A percentile compares a stretch with the other conserved stretches of the same genome.
These are phyloP conservation scores for Melanostigma gelatinosum DNA, from an alignment of 2,113 vertebrate species.

Conservation along the genomic window DNA sequence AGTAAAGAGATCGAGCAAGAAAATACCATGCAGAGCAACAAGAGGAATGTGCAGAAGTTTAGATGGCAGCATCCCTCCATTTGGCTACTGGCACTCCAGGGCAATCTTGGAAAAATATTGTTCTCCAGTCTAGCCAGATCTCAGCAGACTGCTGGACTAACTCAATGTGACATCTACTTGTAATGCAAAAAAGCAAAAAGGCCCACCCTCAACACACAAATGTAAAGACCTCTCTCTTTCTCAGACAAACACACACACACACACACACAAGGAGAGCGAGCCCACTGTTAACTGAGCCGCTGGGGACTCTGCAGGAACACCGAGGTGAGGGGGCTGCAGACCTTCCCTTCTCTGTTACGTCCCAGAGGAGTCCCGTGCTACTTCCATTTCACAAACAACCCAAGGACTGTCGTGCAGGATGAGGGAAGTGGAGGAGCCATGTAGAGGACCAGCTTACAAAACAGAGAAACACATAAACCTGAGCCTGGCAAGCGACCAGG, in stretches of 20 bases:
- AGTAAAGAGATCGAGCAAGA: not conserved
- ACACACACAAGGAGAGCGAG: constrained; percentile 52
- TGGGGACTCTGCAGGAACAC: constrained; percentile 67
- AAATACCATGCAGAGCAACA: constrained; percentile 14
- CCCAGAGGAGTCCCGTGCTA: constrained; percentile 65
- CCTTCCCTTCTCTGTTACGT: constrained; percentile 70
- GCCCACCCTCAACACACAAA: constrained; percentile 41
- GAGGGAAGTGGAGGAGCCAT: constrained; percentile 66
- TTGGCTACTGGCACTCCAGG: constrained; percentile 52
- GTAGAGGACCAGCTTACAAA: constrained; percentile 46
- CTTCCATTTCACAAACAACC: constrained; percentile 81
- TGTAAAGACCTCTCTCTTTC: constrained; percentile 23
- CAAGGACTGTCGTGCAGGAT: constrained; percentile 64
- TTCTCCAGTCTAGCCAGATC: constrained; percentile 72
- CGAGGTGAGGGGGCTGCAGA: constrained; percentile 71
- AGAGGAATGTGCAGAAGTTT: constrained; percentile 35
- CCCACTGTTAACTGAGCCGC: constrained; percentile 38
- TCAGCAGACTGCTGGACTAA: constrained; percentile 68
- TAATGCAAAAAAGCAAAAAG: constrained; percentile 50
- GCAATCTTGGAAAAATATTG: constrained; percentile 80
- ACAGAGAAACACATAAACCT: constrained; percentile 58
- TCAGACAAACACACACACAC: constrained; percentile 38
- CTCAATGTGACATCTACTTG: constrained; percentile 71
- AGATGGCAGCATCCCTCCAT: constrained; percentile 34
- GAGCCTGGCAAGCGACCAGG: constrained; percentile 52